phyloP scores from a whole-genome alignment of 2,113 vertebrate species.

The Panurus biarmicus region DNA sequence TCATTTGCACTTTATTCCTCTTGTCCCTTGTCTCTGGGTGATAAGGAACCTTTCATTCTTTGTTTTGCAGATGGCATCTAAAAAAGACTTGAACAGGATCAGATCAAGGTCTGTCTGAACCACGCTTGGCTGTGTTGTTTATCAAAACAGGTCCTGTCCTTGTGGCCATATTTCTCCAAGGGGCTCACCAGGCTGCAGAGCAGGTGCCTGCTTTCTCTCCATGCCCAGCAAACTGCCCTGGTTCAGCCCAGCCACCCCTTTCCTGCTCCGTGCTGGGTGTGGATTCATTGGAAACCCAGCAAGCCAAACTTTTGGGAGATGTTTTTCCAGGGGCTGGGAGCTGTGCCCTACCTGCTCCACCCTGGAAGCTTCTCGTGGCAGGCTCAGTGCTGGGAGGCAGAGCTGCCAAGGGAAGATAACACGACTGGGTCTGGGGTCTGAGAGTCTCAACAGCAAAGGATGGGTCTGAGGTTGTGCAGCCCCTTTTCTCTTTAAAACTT shows the following conservation, averaged over 20 bases:
- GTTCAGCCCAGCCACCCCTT: neutral
- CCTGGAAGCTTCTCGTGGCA: neutral
- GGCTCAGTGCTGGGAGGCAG: accelerated
- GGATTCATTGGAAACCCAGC: neutral
- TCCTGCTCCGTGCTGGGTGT: neutral
- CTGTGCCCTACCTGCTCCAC: slow-evolving; percentile 1
- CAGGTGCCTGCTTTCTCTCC: neutral
- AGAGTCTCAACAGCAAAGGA: neutral
- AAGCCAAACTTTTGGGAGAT: neutral
- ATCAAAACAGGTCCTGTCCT: neutral
- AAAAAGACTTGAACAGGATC: neutral
- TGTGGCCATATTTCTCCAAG: neutral
- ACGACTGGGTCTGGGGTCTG: accelerated
- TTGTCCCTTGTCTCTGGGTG: neutral
- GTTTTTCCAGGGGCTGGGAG: slow-evolving; percentile 32
- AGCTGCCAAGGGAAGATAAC: neutral
- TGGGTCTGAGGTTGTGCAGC: neutral
- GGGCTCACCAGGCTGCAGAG: neutral
- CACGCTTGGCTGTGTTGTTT: neutral
- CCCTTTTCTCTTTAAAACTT: neutral
- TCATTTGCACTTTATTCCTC: neutral
- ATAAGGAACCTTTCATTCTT: neutral
- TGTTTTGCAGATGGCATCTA: neutral
- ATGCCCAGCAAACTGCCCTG: neutral
- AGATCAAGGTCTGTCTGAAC: neutral